These are phyloP conservation scores for Drosophila algonquin DNA, from an alignment of 2,888 invertebrate species.

Conservation along the genomic window DNA sequence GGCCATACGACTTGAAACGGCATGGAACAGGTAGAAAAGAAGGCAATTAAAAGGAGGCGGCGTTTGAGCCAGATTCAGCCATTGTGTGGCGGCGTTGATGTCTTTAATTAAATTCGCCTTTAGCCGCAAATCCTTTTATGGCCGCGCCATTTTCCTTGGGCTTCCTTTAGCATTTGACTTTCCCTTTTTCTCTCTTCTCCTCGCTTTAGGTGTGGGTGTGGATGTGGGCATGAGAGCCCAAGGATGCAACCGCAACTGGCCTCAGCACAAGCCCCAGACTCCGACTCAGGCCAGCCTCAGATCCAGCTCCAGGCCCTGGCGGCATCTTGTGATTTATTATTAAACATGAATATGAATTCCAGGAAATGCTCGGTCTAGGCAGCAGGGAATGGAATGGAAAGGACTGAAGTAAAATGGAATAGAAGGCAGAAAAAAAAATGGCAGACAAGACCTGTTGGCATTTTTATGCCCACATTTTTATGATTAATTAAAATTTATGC, in stretches of 20 bases:
- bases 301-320: constrained; percentile 20
- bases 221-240: constrained; percentile 24
- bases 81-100: constrained; percentile 43
- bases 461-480: constrained; percentile 74
- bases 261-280: background rate
- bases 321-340: constrained; percentile 78
- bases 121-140: constrained; percentile 75
- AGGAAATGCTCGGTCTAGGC: constrained; percentile 49
- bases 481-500: constrained; percentile 79
- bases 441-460: constrained; percentile 58
- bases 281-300: background rate
- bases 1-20: background rate
- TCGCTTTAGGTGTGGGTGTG: constrained; percentile 16
- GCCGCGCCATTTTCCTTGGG: constrained; percentile 50
- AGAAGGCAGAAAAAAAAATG: constrained; percentile 15
- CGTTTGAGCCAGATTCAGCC: constrained; percentile 32
- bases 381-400: constrained; percentile 1
- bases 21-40: constrained; percentile 1
- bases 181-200: constrained; percentile 8
- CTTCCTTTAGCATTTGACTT: constrained; percentile 52
- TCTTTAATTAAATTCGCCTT: constrained; percentile 76
- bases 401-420: constrained; percentile 4
- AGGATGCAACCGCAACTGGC: constrained; percentile 44
- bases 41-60: constrained; percentile 45
- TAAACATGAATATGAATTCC: constrained; percentile 77